Evolutionary conservation across 2,797 vertebrate species (phyloP), one percentile per base, ranked within the genome.

Genomic region (Muscicapa striata): DNA sequence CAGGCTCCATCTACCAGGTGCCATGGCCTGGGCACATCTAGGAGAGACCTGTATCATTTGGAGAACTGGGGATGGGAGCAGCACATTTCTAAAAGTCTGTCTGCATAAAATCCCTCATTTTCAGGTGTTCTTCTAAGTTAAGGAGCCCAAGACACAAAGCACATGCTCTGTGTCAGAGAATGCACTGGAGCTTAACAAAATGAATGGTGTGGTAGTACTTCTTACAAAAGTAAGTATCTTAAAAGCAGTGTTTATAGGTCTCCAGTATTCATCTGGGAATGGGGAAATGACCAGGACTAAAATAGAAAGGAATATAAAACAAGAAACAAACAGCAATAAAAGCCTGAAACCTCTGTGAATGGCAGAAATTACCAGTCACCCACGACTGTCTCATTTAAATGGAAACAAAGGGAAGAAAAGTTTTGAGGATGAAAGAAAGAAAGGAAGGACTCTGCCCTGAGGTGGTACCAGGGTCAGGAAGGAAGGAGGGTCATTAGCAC

Each of bases 21-120:
- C 62, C 4, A 0, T 10, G 63, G 78, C 34, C 67, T 10, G 3
- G 26, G 40, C 9, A 24, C 1, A 4, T 27, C 58, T 18, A 1
- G 14, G 45, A 20, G 21, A 6, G 1, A 6, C 5, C 27, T 5
- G 2, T 13, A 36, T 51, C 8, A 66, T 63, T 4, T 57, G 70
- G 26, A 59, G 34, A 67, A 61, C 11, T 1, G 9, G 48, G 20
- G 11, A 15, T 15, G 3, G 1, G 12, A 23, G 2, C 13, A 73
- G 16, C 1, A 13, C 30, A 49, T 41, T 83, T 64, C 73, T 67
- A 24, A 20, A 83, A 27, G 36, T 29, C 64, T 57, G 21, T 49
- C 58, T 74, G 41, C 41, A 80, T 34, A 61, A 70, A 59, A 0
- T 13, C 40, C 43, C 57, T 83, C 40, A 4, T 54, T 83, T 88